Evolutionary conservation across 2,113 vertebrate species (phyloP).

Genomic region (Periophthalmodon schlosseri): DNA sequence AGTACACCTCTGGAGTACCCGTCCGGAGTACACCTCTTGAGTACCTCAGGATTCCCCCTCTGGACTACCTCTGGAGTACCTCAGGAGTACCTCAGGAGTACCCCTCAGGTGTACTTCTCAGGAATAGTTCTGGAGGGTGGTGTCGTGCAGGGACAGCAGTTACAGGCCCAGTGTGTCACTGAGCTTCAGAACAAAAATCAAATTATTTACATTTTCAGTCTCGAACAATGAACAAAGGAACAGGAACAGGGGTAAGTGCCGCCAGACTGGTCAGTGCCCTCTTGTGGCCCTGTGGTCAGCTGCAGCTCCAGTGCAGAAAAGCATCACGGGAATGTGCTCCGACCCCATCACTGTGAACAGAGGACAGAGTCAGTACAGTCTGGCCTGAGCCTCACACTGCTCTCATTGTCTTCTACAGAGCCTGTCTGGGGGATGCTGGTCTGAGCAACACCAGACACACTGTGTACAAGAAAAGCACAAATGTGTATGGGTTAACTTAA

Average conservation of each 20-base stretch:
- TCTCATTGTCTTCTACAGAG: background rate
- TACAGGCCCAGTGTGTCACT: background rate
- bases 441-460: background rate
- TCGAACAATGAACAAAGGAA: background rate
- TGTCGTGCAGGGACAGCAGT: background rate
- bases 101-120: too few relatives aligned
- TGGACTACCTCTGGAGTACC: too few relatives aligned
- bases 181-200: background rate
- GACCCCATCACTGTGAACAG: background rate
- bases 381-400: background rate
- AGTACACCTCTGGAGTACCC: too few relatives aligned
- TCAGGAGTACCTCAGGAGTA: too few relatives aligned
- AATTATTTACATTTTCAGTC: slow-evolving; percentile 6
- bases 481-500: too few relatives aligned
- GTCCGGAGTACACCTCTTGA: too few relatives aligned
- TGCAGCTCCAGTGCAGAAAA: background rate
- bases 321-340: slow-evolving; percentile 1
- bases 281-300: background rate
- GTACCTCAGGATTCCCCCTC: too few relatives aligned
- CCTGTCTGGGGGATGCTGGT: background rate
- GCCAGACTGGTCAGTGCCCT: background rate
- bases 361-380: background rate
- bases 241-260: background rate
- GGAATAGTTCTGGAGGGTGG: background rate
- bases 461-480: too few relatives aligned